Conservation (phyloP, 37 sponge, comb jelly and placozoan species). For the Bolinopsis microptera region DNA sequence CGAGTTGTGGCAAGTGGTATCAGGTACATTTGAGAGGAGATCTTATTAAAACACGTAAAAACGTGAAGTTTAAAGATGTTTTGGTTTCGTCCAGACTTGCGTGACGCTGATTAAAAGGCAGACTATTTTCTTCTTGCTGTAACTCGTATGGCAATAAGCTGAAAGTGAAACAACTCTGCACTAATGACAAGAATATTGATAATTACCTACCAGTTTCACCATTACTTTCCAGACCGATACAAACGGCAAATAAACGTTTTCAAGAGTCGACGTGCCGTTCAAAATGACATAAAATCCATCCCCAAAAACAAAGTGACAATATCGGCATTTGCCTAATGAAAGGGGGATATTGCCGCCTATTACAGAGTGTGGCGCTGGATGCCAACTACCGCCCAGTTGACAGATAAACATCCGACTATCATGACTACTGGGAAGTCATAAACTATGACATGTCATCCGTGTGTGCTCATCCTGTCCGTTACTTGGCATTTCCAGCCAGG, state of each 20-base stretch:
- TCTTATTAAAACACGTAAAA: no score
- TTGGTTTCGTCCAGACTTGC: no score
- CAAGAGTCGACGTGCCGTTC: background rate
- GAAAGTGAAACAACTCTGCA: background rate
- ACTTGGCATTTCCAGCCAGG: no score
- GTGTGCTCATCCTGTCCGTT: no score
- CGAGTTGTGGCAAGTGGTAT: no score
- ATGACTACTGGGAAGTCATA: no score
- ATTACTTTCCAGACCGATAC: background rate
- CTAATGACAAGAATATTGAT: background rate
- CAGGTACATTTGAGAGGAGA: no score
- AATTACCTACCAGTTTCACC: background rate
- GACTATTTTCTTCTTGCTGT: no score
- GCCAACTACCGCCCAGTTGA: background rate
- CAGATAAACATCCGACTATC: background rate
- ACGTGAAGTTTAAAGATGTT: no score
- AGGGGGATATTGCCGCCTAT: background rate
- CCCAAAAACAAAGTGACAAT: background rate
- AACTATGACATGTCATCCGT: no score
- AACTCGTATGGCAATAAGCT: no score
- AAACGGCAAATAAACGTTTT: background rate
- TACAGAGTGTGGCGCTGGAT: background rate
- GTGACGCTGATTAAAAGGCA: no score
- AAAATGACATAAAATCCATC: background rate
- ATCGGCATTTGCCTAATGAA: background rate